phyloP scores from a whole-genome alignment of 2,888 invertebrate species.

The Cheilosia scutellata region DNA sequence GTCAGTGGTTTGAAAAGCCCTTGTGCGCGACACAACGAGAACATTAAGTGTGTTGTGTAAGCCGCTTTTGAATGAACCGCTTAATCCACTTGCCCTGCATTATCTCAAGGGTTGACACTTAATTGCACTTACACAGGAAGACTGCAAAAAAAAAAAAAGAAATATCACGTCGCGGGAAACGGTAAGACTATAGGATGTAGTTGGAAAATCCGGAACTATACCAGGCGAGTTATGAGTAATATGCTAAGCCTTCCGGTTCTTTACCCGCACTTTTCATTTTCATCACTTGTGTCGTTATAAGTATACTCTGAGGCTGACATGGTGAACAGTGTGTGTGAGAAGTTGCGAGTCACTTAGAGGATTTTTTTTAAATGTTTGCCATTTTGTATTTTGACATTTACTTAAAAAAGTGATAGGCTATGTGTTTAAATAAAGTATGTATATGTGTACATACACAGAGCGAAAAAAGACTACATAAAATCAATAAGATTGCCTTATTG shows the following conservation, averaged over 20 bases:
- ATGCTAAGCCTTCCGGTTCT: conserved; percentile 45
- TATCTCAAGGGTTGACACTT: conserved; percentile 72
- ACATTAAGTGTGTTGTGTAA: conserved; percentile 67
- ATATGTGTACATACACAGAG: no score
- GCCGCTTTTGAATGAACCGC: conserved; percentile 71
- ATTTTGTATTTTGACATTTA: no score
- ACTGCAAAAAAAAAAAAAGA: conserved; percentile 23
- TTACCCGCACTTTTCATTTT: conserved; percentile 20
- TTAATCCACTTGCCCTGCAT: conserved; percentile 73
- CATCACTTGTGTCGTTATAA: conserved; percentile 3
- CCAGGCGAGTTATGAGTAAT: conserved; percentile 51
- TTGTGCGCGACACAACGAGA: conserved; percentile 64
- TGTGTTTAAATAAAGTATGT: no score
- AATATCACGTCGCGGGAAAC: not conserved
- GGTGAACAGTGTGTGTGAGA: conserved; percentile 20
- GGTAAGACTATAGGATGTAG: not conserved
- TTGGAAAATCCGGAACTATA: conserved; percentile 33
- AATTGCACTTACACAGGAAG: conserved; percentile 58
- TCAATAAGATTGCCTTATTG: no score
- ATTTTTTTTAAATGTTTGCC: not conserved
- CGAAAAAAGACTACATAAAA: no score
- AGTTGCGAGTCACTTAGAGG: conserved; percentile 15
- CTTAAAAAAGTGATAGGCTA: no score
- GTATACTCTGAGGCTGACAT: not conserved
- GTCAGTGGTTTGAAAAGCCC: conserved; percentile 44